phyloP scores from a whole-genome alignment of 2,113 vertebrate genomes.

The Megaleporinus macrocephalus region DNA sequence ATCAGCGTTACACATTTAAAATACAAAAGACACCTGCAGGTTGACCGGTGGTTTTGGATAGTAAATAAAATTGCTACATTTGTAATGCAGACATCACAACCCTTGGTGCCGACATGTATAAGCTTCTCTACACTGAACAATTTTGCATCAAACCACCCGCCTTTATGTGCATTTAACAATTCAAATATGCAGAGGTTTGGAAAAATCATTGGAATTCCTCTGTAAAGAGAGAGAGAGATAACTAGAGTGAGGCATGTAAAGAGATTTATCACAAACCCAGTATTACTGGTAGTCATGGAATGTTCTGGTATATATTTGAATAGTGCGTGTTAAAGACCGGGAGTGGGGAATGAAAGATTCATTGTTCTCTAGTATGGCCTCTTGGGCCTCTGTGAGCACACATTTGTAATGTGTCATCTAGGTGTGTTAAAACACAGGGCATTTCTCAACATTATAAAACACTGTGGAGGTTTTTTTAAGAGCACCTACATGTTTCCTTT shows the following conservation, averaged over 20 bases:
- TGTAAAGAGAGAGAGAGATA: not conserved
- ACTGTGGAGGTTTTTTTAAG: not conserved
- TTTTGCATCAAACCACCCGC: too few relatives aligned
- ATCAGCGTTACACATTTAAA: too few relatives aligned
- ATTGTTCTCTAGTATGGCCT: constrained; percentile 16
- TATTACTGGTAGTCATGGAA: constrained; percentile 15
- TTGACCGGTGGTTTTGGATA: too few relatives aligned
- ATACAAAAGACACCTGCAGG: too few relatives aligned
- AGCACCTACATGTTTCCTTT: constrained; percentile 13
- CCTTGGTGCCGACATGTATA: too few relatives aligned
- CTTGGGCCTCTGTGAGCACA: not conserved
- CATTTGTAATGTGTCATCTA: not conserved
- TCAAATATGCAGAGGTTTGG: too few relatives aligned
- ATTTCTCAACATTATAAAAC: not conserved
- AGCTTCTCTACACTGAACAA: too few relatives aligned
- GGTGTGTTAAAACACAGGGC: not conserved
- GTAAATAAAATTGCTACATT: too few relatives aligned
- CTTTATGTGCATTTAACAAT: too few relatives aligned
- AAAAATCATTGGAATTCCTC: too few relatives aligned
- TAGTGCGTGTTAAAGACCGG: not conserved
- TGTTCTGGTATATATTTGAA: constrained; percentile 16
- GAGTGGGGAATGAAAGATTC: constrained; percentile 7
- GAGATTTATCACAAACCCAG: not conserved
- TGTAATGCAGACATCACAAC: too few relatives aligned
- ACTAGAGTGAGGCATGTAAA: not conserved